Percentiles rank a stretch among this genome's conserved stretches.
Evolutionary conservation across 2,113 vertebrate genomes (phyloP).

Genomic region (Mellivora capensis): DNA sequence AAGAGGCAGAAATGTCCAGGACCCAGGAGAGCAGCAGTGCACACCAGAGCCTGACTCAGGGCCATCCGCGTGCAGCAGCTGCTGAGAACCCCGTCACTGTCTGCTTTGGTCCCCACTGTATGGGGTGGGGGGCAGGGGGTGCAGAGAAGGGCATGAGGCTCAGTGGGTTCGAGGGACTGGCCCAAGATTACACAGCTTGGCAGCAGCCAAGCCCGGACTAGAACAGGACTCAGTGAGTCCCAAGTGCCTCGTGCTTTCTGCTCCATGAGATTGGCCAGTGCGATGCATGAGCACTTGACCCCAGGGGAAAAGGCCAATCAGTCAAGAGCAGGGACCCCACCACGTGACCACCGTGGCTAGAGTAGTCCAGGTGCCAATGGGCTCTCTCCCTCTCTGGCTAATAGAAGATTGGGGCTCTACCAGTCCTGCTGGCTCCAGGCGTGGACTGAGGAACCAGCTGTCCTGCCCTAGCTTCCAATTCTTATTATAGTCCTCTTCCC

Average conservation of each 20-base stretch:
- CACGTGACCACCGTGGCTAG: fast-evolving
- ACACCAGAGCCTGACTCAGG: neutral
- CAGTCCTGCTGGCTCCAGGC: neutral
- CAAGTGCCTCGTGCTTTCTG: fast-evolving
- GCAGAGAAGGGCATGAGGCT: neutral
- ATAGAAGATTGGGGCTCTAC: neutral
- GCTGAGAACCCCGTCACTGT: neutral
- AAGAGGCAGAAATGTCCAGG: neutral
- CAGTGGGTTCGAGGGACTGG: neutral
- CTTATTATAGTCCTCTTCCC: neutral
- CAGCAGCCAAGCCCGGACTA: neutral
- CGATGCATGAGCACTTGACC: neutral
- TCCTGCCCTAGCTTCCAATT: fast-evolving
- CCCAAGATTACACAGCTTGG: neutral
- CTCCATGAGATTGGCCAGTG: fast-evolving
- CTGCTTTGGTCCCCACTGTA: neutral
- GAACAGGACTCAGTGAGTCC: neutral
- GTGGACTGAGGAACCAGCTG: neutral
- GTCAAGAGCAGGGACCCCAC: neutral
- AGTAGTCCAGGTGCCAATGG: neutral
- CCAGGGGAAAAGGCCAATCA: neutral
- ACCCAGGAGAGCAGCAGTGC: neutral
- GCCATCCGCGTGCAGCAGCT: fast-evolving
- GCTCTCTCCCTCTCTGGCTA: neutral
- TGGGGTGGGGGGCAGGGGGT: neutral